Percentiles rank a stretch among this genome's conserved stretches.
phyloP scores from a whole-genome alignment of 2,797 vertebrate species.

The Galaxias olidus region DNA sequence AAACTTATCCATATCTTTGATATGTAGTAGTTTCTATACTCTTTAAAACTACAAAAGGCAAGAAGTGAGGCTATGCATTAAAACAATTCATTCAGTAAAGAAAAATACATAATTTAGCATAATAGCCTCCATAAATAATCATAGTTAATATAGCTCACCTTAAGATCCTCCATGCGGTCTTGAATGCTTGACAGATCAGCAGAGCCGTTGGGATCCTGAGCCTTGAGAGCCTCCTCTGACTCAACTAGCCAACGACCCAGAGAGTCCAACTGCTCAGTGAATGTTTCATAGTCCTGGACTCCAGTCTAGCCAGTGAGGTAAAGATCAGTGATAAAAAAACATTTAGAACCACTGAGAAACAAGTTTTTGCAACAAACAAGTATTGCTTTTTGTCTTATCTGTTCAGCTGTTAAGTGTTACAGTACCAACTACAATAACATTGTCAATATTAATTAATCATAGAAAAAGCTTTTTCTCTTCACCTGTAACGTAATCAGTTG shows the following conservation, averaged over 20 bases:
- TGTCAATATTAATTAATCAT: not conserved
- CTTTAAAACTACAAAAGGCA: too few relatives aligned
- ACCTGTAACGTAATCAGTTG: conserved; percentile 89
- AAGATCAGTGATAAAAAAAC: not conserved
- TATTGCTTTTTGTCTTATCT: too few relatives aligned
- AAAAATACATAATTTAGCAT: too few relatives aligned
- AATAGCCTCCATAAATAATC: too few relatives aligned
- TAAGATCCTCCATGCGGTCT: conserved; percentile 91
- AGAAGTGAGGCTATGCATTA: too few relatives aligned
- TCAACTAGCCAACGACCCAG: conserved; percentile 83
- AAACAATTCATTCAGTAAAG: too few relatives aligned
- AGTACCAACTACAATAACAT: not conserved
- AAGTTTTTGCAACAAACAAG: too few relatives aligned
- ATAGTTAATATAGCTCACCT: conserved; percentile 66
- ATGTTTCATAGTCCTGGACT: conserved; percentile 89
- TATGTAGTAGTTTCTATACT: too few relatives aligned
- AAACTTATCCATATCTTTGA: too few relatives aligned
- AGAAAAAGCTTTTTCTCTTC: not conserved
- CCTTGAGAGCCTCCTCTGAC: conserved; percentile 83
- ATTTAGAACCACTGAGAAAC: too few relatives aligned
- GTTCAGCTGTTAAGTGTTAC: too few relatives aligned
- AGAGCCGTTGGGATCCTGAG: conserved; percentile 84
- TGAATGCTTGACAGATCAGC: conserved; percentile 83
- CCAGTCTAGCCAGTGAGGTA: conserved; percentile 75
- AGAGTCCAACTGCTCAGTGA: conserved; percentile 82